Evolutionary conservation across 2,888 invertebrate genomes (phyloP), one percentile per base, ranked within the genome.

Genomic region (Dasypolia templi): DNA sequence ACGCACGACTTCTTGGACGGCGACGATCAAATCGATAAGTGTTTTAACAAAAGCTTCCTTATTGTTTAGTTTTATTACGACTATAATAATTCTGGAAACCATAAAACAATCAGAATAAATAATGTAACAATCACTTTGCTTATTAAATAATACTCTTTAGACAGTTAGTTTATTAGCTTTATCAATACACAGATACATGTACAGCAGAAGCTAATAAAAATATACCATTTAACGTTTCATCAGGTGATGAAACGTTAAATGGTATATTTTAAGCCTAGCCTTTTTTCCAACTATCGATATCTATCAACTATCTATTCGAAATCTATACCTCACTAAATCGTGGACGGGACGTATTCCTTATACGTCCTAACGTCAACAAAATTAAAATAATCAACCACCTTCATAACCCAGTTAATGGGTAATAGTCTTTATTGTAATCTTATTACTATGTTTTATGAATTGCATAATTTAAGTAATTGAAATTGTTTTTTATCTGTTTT

Each of bases 31-130:
- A 65, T 70, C 61, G n/a, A 82, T 44, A 35, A 67, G 49, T 17
- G 14, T 32, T 77, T 77, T 26, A 29, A 46, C 22, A 55, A 73
- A 59, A 58, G 44, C 46, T 66, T 79, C 53, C 68, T 66, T 74
- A 65, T 69, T 69, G 55, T 61, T n/a, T 55, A 14, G 32, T 51
- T 56, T 53, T 59, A 71, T 55, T 59, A 72, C 32, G 26, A 26
- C 17, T n/a, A 29, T 77, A 67, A 55, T 29, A 17, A 55, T 67
- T 66, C 55, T 46, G 17, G 11, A 32, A 46, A 77, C 29, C 19
- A 26, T 49, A 14, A 77, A 42, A 64, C 2, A 29, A 44, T 35
- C 19, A 39, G 1, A 7, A 44, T 67, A n/a, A 39, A 39, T 77
- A 19, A n/a, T 11, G 35, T 46, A 67, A 26, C 3, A 35, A 39